A percentile compares a stretch with the other conserved stretches of the same genome.
phyloP scores from a whole-genome alignment of 2,888 invertebrate genomes.

The Drosophila affinis region DNA sequence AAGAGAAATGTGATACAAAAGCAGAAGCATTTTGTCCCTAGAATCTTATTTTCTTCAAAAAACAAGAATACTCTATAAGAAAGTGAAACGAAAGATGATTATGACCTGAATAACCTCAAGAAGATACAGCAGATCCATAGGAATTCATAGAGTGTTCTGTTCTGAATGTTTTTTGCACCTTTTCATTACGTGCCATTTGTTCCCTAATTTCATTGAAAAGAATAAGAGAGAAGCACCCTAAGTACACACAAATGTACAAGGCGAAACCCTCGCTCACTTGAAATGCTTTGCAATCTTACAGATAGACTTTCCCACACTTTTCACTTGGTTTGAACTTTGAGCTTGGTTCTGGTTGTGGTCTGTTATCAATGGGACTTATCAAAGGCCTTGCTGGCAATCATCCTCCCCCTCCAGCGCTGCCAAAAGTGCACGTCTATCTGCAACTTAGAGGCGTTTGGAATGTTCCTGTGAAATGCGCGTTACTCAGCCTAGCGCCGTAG shows the following conservation, averaged over 20 bases:
- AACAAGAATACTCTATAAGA: no score
- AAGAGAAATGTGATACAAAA: no score
- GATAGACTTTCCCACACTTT: conserved; percentile 10
- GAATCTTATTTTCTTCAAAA: no score
- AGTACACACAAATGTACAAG: no score
- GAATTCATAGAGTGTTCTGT: no score
- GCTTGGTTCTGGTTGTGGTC: background rate
- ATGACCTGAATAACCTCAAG: no score
- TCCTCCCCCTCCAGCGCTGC: background rate
- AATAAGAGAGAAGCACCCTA: no score
- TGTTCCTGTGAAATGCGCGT: conserved; percentile 19
- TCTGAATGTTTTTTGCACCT: no score
- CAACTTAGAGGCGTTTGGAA: background rate
- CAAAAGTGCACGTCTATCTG: conserved; percentile 19
- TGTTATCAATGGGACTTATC: conserved; percentile 41
- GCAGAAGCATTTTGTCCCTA: no score
- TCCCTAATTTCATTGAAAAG: no score
- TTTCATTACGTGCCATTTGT: accelerated
- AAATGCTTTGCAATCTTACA: conserved; percentile 17
- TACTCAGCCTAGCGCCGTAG: conserved; percentile 7
- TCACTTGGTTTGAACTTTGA: background rate
- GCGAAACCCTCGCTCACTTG: background rate
- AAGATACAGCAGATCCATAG: no score
- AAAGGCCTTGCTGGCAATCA: conserved; percentile 21
- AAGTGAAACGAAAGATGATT: no score